Base-by-base conservation (phyloP, 2,888 invertebrate genomes). In the Frankliniella intonsa region DNA sequence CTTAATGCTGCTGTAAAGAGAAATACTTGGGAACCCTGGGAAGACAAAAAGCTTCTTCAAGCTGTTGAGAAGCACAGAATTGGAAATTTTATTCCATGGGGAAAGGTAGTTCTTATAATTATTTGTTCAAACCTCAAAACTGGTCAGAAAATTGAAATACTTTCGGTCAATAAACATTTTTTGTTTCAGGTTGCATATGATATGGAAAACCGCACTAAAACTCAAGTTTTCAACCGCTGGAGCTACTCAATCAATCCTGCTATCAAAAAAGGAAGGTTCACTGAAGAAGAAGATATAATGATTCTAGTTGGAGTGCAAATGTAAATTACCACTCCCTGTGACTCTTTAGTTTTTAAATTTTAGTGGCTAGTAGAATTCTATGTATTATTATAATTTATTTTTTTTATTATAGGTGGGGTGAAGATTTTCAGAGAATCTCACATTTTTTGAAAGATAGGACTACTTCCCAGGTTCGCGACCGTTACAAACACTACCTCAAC, bases 1-100 rank as follows among this genome's bases (percentile, higher is more conserved):
- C 81, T 84, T 38, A 83, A 80, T 27, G 51, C 19, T 3, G 51
- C 49, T 38, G 17, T 81, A 17, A 81, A 79, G n/a, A 81, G 80
- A 62, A 82, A 81, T 69, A 85, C 86, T 11, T 89, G 89, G 88
- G 86, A 87, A 9, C 83, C 86, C 49, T 88, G 87, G 22, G 90
- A 90, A 84, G 89, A 89, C 84, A 85, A 86, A 55, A 84, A 86
- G 14, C 84, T 90, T n/a, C 82, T 85, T 62, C 86, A 86, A 76
- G 87, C 88, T 3, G 87, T 89, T 7, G 86, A 87, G 50, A 82
- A 84, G 50, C 86, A 86, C 81, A 86, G 86, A 25, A 84, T 86
- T 81, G 87, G 86, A 79, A 84, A 86, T 80, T 86, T 84, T 82
- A 86, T 88, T 82, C 87, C 87, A 22, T 88, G 88, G 88, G 85